Evolutionary conservation across 2,113 vertebrate genomes (phyloP).

Genomic region (Melanostigma gelatinosum): DNA sequence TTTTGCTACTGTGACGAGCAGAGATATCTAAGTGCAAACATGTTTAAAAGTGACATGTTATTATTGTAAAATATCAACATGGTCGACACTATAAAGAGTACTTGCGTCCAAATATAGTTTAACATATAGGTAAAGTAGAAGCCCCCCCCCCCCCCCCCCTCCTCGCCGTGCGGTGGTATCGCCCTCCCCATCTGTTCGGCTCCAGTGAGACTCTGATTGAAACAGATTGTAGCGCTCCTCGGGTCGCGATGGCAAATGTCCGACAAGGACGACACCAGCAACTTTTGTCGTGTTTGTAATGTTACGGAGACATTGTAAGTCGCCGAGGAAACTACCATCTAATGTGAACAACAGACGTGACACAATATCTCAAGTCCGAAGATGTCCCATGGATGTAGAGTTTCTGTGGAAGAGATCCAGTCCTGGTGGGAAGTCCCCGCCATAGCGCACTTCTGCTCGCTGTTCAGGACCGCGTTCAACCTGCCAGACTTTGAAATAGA

Average conservation of each 20-base stretch:
- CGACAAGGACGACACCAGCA: slow-evolving; percentile 48
- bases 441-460: slow-evolving; percentile 97
- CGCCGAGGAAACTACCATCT: slow-evolving; percentile 66
- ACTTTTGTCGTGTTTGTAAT: slow-evolving; percentile 73
- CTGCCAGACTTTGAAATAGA: slow-evolving; percentile 98
- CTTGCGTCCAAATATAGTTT: not conserved
- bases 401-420: slow-evolving; percentile 91
- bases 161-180: slow-evolving; percentile 61
- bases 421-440: slow-evolving; percentile 98
- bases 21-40: rapidly evolving
- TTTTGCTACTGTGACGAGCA: not conserved
- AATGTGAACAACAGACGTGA: slow-evolving; percentile 74
- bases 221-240: slow-evolving; percentile 78
- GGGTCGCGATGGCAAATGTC: slow-evolving; percentile 76
- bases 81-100: rapidly evolving
- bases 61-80: rapidly evolving
- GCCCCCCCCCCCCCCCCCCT: not conserved
- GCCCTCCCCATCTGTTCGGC: slow-evolving; percentile 82
- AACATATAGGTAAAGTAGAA: not conserved
- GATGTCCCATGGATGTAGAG: slow-evolving; percentile 86
- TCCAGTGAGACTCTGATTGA: slow-evolving; percentile 76
- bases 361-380: slow-evolving; percentile 56
- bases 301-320: slow-evolving; percentile 28
- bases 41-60: rapidly evolving
- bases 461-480: slow-evolving; percentile 94